phyloP scores from a whole-genome alignment of 2,113 vertebrate species.

The Halcyon malimbica region DNA sequence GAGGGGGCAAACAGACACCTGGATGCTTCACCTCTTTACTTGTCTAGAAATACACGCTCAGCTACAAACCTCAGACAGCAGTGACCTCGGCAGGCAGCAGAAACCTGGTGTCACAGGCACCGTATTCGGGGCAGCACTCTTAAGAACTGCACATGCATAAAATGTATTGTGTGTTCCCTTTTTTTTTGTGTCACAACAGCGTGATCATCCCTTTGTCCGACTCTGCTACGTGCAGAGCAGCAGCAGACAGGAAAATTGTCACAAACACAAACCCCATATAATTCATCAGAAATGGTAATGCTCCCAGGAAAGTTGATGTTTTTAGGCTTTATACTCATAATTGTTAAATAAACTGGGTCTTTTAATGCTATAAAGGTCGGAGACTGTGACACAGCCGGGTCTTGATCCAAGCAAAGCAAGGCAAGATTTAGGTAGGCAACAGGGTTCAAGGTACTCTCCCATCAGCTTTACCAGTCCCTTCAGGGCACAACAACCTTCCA shows the following conservation, averaged over 20 bases:
- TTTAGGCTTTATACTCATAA: background rate
- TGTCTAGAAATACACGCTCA: background rate
- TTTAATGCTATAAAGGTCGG: background rate
- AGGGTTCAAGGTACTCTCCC: background rate
- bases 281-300: background rate
- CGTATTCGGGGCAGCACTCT: background rate
- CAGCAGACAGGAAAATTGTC: background rate
- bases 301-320: background rate
- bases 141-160: accelerated
- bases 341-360: background rate
- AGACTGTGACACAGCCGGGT: background rate
- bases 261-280: background rate
- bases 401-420: background rate
- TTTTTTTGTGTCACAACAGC: background rate
- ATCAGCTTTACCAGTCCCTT: background rate
- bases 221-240: background rate
- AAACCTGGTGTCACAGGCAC: accelerated
- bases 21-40: background rate
- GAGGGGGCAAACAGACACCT: background rate
- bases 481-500: background rate
- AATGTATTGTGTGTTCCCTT: background rate
- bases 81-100: background rate
- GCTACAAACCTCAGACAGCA: background rate
- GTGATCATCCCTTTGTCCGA: accelerated
- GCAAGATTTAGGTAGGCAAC: background rate